These are phyloP conservation scores for Pristionchus japonicus DNA, from an alignment of 2,888 invertebrate genomes.

Conservation along the genomic window DNA sequence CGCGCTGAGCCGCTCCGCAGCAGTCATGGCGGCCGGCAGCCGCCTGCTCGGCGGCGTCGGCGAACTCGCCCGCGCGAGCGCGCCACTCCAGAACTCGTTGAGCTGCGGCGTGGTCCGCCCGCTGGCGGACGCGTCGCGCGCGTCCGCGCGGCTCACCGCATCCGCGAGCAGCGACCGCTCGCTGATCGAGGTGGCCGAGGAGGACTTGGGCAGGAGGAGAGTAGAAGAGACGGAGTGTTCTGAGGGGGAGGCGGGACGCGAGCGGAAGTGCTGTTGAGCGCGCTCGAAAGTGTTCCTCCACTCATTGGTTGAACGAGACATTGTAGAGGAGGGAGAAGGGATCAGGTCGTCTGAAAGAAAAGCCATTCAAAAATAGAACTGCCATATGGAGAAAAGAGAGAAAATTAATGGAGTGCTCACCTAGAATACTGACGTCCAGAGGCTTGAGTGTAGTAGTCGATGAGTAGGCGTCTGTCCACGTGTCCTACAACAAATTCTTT, in stretches of 20 bases:
- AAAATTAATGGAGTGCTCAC: no score
- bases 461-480: conserved; percentile 18
- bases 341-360: conserved; percentile 23
- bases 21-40: conserved; percentile 64
- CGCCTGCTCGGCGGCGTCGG: conserved; percentile 50
- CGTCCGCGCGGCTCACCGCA: not conserved
- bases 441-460: conserved; percentile 27
- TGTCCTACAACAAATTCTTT: not conserved
- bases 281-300: conserved; percentile 65
- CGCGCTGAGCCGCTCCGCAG: conserved; percentile 71
- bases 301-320: conserved; percentile 66
- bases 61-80: not conserved
- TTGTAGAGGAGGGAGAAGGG: conserved; percentile 50
- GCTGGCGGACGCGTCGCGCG: conserved; percentile 50
- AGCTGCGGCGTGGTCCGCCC: conserved; percentile 55
- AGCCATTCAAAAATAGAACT: not conserved
- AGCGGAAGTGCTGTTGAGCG: conserved; percentile 38
- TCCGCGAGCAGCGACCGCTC: conserved; percentile 37
- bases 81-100: conserved; percentile 22
- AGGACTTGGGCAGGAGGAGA: not conserved
- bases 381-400: no score
- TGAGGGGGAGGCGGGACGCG: conserved; percentile 8
- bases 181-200: conserved; percentile 18
- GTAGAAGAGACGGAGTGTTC: not conserved
- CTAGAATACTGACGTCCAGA: conserved; percentile 25